These are phyloP conservation scores for Agriopis marginaria DNA, from an alignment of 2,888 invertebrate species.

Conservation along the genomic window DNA sequence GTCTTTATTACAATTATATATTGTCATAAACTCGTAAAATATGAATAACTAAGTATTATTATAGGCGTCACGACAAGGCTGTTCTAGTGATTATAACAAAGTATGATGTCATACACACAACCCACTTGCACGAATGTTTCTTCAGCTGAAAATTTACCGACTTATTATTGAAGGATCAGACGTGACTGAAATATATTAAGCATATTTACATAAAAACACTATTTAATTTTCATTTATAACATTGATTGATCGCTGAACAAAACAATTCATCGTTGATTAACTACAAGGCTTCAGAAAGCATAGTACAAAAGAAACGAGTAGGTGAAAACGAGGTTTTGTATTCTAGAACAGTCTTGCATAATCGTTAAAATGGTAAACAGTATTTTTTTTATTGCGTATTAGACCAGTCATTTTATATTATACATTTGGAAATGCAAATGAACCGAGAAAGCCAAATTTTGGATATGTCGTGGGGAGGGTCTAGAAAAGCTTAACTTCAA, in stretches of 20 bases:
- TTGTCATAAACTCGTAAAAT: slow-evolving; percentile 17
- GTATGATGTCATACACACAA: slow-evolving; percentile 40
- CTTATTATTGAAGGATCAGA: slow-evolving; percentile 10
- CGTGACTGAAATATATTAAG: background rate
- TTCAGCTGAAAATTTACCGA: slow-evolving; percentile 45
- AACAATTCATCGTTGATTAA: background rate
- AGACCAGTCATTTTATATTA: too few species aligned
- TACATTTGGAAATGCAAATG: too few species aligned
- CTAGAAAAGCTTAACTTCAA: too few species aligned
- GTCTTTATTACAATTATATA: background rate
- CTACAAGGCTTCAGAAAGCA: background rate
- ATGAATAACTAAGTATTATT: slow-evolving; percentile 15
- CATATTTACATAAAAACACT: background rate
- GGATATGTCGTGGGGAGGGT: too few species aligned
- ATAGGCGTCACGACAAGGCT: slow-evolving; percentile 30
- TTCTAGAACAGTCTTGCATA: too few species aligned
- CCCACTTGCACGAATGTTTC: slow-evolving; percentile 41
- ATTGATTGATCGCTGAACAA: background rate
- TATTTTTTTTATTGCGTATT: too few species aligned
- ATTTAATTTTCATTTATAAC: too few species aligned
- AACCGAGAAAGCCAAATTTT: too few species aligned
- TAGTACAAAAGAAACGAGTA: too few species aligned
- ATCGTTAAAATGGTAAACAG: too few species aligned
- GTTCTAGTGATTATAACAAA: slow-evolving; percentile 21
- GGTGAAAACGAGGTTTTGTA: too few species aligned